These are phyloP conservation scores for Copidosoma floridanum DNA, from an alignment of 1,140 invertebrate genomes.

Conservation along the genomic window DNA sequence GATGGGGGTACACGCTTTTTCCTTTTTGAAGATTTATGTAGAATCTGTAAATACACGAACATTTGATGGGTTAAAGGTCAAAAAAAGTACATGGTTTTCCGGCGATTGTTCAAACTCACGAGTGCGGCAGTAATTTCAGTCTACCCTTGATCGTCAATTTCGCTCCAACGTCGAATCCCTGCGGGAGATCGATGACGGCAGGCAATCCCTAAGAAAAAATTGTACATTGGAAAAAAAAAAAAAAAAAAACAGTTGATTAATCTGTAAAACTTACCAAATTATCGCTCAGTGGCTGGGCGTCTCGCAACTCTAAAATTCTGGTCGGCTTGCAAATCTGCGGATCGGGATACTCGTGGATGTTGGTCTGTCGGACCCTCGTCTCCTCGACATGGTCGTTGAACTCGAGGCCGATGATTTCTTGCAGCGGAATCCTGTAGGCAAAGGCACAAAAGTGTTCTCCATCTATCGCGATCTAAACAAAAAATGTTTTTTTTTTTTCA, in stretches of 20 bases:
- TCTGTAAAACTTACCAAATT: slow-evolving; percentile 38
- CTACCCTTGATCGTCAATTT: slow-evolving; percentile 60
- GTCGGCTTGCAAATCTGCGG: slow-evolving; percentile 44
- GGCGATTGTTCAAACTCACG: slow-evolving; percentile 44
- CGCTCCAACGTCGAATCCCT: slow-evolving; percentile 53
- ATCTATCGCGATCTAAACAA: slow-evolving; percentile 65
- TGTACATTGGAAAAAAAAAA: too few species aligned
- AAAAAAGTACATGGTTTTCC: neutral
- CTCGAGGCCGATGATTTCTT: slow-evolving; percentile 57
- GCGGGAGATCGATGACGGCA: slow-evolving; percentile 49
- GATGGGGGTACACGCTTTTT: slow-evolving; percentile 63
- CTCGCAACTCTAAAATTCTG: slow-evolving; percentile 36
- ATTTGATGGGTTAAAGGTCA: neutral
- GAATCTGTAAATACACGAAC: slow-evolving; percentile 52
- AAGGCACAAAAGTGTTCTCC: slow-evolving; percentile 72
- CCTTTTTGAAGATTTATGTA: slow-evolving; percentile 68
- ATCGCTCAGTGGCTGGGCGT: slow-evolving; percentile 36
- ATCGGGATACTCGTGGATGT: slow-evolving; percentile 55
- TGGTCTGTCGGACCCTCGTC: slow-evolving; percentile 47
- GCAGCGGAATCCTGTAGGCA: slow-evolving; percentile 61
- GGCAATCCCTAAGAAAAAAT: slow-evolving; percentile 49
- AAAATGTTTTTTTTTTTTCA: too few species aligned
- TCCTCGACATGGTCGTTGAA: slow-evolving; percentile 63
- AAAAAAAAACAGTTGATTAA: neutral
- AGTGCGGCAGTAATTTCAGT: slow-evolving; percentile 64